Conservation (phyloP, 2,113 vertebrate species). For the Caranx ignobilis region DNA sequence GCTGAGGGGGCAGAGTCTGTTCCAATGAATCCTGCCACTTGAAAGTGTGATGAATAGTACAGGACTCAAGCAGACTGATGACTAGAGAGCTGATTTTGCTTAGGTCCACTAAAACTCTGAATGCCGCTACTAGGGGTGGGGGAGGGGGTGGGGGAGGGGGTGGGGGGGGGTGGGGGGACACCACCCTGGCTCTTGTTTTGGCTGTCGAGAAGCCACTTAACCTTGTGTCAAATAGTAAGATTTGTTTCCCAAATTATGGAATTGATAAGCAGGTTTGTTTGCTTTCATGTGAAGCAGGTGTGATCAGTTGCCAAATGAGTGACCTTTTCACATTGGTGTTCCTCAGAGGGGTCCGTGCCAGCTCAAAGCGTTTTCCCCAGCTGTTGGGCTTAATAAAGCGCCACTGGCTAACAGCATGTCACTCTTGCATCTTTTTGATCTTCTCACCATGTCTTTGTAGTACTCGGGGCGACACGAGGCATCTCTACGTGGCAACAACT, state of each 20-base stretch:
- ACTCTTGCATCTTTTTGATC: slow-evolving; percentile 70
- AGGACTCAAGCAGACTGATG: slow-evolving; percentile 9
- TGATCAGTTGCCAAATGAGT: slow-evolving; percentile 59
- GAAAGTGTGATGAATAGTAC: slow-evolving; percentile 5
- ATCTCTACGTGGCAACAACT: slow-evolving; percentile 60
- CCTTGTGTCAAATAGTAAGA: slow-evolving; percentile 24
- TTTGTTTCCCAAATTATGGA: slow-evolving; percentile 21
- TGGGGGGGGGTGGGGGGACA: background rate
- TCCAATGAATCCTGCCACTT: slow-evolving; percentile 15
- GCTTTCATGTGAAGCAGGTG: slow-evolving; percentile 32
- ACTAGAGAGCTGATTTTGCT: slow-evolving; percentile 24
- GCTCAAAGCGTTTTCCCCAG: slow-evolving; percentile 55
- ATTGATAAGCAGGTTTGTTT: slow-evolving; percentile 36
- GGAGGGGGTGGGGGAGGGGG: too few relatives aligned
- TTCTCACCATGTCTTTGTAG: slow-evolving; percentile 74
- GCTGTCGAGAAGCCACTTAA: background rate
- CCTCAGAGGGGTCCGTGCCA: slow-evolving; percentile 30
- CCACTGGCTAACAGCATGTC: slow-evolving; percentile 64
- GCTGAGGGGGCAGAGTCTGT: slow-evolving; percentile 24
- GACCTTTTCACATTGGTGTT: slow-evolving; percentile 60
- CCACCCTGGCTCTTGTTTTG: background rate
- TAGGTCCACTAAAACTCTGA: background rate
- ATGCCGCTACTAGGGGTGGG: background rate
- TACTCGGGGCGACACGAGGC: slow-evolving; percentile 50
- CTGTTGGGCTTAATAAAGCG: slow-evolving; percentile 70